Conservation (phyloP, 2,888 invertebrate species). For the Teinopalpus imperialis region DNA sequence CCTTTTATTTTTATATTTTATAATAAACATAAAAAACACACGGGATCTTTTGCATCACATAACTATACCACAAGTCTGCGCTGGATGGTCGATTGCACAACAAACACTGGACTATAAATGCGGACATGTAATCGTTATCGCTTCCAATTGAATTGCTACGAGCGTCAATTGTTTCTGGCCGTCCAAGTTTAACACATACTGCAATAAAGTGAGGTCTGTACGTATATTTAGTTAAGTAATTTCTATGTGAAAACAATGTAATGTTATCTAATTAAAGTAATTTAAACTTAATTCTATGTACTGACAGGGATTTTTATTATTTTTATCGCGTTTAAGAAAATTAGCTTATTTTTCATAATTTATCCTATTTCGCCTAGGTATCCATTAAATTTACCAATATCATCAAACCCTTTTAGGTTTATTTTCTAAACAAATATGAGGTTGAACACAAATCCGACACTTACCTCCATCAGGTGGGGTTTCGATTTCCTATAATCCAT, state of each 20-base stretch:
- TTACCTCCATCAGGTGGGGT: constrained; percentile 58
- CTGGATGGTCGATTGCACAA: constrained; percentile 42
- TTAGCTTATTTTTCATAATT: too few relatives aligned
- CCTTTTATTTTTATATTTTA: too few relatives aligned
- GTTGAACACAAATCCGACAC: constrained; percentile 65
- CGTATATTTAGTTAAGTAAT: too few relatives aligned
- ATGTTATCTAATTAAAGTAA: too few relatives aligned
- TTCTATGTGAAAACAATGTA: too few relatives aligned
- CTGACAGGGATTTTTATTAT: too few relatives aligned
- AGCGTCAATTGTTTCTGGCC: constrained; percentile 36
- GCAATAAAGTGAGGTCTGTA: too few relatives aligned
- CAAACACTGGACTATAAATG: constrained; percentile 49
- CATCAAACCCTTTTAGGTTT: constrained; percentile 22
- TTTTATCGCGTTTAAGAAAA: too few relatives aligned
- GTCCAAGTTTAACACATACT: constrained; percentile 31
- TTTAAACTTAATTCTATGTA: too few relatives aligned
- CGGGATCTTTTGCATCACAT: constrained; percentile 26
- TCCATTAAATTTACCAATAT: constrained; percentile 13
- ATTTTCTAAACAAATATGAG: constrained; percentile 38
- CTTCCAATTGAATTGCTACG: constrained; percentile 37
- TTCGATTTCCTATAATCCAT: constrained; percentile 77
- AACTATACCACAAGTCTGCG: constrained; percentile 38
- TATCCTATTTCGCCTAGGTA: too few relatives aligned
- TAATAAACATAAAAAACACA: too few relatives aligned
- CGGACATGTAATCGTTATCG: constrained; percentile 44